A percentile compares a stretch with the other conserved stretches of the same genome.
Conservation (phyloP, 92 coral and sea anemone species). For the Epizoanthus illoricatus region DNA sequence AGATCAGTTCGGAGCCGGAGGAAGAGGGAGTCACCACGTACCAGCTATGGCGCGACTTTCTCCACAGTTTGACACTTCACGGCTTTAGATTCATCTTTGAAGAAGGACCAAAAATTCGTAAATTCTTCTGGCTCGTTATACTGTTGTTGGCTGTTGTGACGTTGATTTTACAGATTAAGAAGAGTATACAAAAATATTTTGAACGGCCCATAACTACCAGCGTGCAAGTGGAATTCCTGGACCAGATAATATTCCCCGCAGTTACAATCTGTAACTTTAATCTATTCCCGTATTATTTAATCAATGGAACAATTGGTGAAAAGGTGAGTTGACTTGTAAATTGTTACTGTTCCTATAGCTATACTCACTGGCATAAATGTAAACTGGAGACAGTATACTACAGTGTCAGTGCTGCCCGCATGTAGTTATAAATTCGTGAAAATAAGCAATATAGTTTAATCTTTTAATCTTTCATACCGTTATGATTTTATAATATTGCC, state of each 20-base stretch:
- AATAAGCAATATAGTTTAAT: too few relatives aligned
- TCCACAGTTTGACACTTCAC: constrained; percentile 91
- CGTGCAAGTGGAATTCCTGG: constrained; percentile 95
- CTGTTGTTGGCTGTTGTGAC: constrained; percentile 77
- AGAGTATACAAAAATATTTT: constrained; percentile 88
- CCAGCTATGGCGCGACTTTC: constrained; percentile 89
- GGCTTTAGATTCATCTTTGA: constrained; percentile 96
- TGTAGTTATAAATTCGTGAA: too few relatives aligned
- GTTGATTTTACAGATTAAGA: constrained; percentile 76
- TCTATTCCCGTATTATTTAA: constrained; percentile 88
- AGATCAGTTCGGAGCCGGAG: constrained; percentile 23
- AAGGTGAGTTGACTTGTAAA: constrained; percentile 60
- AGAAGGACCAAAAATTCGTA: constrained; percentile 82
- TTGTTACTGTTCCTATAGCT: too few relatives aligned
- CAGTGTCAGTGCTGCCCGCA: too few relatives aligned
- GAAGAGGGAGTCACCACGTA: constrained; percentile 49
- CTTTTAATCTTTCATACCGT: too few relatives aligned
- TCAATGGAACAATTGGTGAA: constrained; percentile 97
- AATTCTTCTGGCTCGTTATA: constrained; percentile 73
- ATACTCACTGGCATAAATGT: too few relatives aligned
- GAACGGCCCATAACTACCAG: constrained; percentile 96
- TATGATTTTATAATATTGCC: too few relatives aligned
- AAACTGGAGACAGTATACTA: too few relatives aligned
- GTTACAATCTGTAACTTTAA: constrained; percentile 95
- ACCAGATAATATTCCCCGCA: constrained; percentile 90